Evolutionary conservation across 2,888 invertebrate species (phyloP).

Genomic region (Urechis unicinctus): DNA sequence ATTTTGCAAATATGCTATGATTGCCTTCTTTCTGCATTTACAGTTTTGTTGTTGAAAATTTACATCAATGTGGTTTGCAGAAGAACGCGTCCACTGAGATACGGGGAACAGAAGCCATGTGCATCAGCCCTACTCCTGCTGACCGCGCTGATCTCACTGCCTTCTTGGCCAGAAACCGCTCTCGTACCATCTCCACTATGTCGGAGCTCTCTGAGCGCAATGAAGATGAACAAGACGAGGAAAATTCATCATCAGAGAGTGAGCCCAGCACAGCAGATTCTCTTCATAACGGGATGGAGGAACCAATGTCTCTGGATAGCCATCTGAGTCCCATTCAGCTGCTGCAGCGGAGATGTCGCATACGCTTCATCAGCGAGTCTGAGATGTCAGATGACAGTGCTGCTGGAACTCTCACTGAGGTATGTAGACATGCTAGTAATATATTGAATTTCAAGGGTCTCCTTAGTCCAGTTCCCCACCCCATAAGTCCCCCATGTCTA

Average conservation of each 20-base stretch:
- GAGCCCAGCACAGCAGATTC: not conserved
- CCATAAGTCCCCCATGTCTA: too few relatives aligned
- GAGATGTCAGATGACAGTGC: slow-evolving; percentile 17
- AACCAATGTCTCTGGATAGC: slow-evolving; percentile 3
- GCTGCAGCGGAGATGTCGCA: not conserved
- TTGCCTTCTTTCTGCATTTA: too few relatives aligned
- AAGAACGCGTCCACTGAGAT: not conserved
- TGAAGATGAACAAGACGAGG: slow-evolving; percentile 6
- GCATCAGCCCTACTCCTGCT: slow-evolving; percentile 44
- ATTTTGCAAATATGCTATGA: too few relatives aligned
- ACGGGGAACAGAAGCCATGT: slow-evolving; percentile 45
- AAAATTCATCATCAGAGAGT: not conserved
- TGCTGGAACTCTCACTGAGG: slow-evolving; percentile 19
- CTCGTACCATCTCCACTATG: slow-evolving; percentile 25
- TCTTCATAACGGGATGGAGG: not conserved
- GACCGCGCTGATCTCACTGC: slow-evolving; percentile 42
- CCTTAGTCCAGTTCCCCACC: too few relatives aligned
- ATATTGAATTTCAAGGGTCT: not conserved
- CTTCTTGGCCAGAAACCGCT: slow-evolving; percentile 40
- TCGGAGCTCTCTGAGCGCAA: slow-evolving; percentile 9
- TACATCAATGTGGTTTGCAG: not conserved
- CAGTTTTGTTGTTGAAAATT: not conserved
- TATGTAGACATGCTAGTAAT: too few relatives aligned
- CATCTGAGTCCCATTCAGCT: slow-evolving; percentile 18
- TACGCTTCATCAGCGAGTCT: slow-evolving; percentile 7